Evolutionary conservation across 2,113 vertebrate species (phyloP), one percentile per base, ranked within the genome.

Genomic region (Pluvianellus socialis): DNA sequence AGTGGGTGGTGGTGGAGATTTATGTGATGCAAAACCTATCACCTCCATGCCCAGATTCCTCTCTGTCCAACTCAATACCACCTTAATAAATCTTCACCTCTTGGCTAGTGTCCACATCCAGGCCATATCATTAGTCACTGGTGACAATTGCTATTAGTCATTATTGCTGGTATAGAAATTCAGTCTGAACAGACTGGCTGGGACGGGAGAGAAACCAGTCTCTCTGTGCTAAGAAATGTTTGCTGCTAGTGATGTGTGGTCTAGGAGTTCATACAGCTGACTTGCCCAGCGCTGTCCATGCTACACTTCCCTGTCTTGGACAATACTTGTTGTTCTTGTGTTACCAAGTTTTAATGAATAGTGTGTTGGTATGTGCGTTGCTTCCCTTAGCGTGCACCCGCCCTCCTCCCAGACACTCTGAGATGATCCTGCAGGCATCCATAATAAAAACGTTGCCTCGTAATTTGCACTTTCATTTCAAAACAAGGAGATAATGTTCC

Each of bases 391-490:
- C 35, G 28, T 66, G 28, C n/a, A n/a, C 22, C 47, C 55, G 19
- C 62, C 24, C 49, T 94, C 14, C 55, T 75, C 58, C 40, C 40
- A 82, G 79, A 58, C 38, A 9, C 52, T 88, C 79, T 50, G 79
- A 90, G 63, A 67, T 84, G 82, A 88, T 95, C 38, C 44, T 84
- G 65, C 55, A 94, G 89, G 86, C 82, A 84, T 50, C 0, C 0
- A 8, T 88, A 88, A 79, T 93, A 91, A 90, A 93, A 94, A 45
- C 21, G 55, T 88, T 96, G 79, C 65, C 44, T 55, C 56, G 92
- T 96, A 88, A 92, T 95, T 96, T 84, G 47, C 28, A 45, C 50
- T 90, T 49, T 62, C 24, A 21, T 90, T 88, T 96, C 59, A 71
- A 75, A 90, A 40, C 0, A 2, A 80, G 59, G 30, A 8, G 33